Percentiles rank a stretch among this genome's conserved stretches.
Evolutionary conservation across 2,888 invertebrate genomes (phyloP).

Genomic region (Heliconius charithonia): DNA sequence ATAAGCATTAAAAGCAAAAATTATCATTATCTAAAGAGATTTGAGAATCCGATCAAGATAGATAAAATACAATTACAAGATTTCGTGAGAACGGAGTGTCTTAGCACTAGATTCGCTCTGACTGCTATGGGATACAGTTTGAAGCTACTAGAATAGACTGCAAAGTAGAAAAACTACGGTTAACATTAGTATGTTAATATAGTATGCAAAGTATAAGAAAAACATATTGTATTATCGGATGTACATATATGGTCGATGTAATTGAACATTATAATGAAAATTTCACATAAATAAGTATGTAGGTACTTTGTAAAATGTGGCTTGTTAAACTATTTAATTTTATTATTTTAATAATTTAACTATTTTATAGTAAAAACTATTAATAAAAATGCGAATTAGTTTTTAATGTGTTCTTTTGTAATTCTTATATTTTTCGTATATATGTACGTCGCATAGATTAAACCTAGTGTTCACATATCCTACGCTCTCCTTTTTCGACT

Average conservation of each 20-base stretch:
- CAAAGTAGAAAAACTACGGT: not conserved
- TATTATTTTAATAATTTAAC: not conserved
- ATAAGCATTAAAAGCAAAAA: too few species aligned
- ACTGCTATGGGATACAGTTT: not conserved
- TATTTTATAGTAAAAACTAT: not conserved
- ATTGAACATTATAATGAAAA: not conserved
- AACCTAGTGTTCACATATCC: too few species aligned
- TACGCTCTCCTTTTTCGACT: too few species aligned
- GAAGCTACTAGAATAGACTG: not conserved
- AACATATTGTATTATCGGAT: slow-evolving; percentile 27
- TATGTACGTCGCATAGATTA: too few species aligned
- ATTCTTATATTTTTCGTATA: too few species aligned
- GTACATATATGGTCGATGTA: not conserved
- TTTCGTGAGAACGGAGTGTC: not conserved
- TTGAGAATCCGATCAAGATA: too few species aligned
- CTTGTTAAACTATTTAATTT: not conserved
- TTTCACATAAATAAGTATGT: not conserved
- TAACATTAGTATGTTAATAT: not conserved
- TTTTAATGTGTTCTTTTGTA: not conserved
- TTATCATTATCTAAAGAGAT: too few species aligned
- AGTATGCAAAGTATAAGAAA: not conserved
- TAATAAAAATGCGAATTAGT: not conserved
- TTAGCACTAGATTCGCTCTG: not conserved
- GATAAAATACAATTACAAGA: too few species aligned
- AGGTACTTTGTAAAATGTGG: not conserved